Conservation (phyloP, 2,888 invertebrate genomes). For the Yponomeuta sedellus region DNA sequence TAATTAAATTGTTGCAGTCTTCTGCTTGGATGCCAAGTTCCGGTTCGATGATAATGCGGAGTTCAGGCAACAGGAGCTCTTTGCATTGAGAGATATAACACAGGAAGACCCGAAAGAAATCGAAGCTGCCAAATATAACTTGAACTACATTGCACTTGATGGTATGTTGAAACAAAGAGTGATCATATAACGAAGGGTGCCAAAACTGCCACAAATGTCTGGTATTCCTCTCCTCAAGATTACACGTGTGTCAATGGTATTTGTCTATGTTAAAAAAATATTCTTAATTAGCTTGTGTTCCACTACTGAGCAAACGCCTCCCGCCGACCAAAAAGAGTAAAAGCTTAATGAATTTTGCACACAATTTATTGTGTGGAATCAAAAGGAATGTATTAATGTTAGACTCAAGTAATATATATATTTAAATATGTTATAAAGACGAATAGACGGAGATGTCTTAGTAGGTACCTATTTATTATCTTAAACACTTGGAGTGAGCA, state of each 20-base stretch:
- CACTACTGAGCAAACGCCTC: neutral
- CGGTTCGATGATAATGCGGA: conserved; percentile 97
- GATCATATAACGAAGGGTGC: neutral
- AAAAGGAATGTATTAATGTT: too few relatives aligned
- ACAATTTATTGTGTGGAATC: too few relatives aligned
- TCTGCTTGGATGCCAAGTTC: conserved; percentile 96
- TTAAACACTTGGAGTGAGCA: too few relatives aligned
- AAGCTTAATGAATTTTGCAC: too few relatives aligned
- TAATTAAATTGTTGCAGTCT: conserved; percentile 76
- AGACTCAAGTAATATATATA: too few relatives aligned
- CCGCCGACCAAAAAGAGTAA: neutral
- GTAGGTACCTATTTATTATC: too few relatives aligned
- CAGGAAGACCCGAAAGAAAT: conserved; percentile 97
- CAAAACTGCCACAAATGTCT: neutral
- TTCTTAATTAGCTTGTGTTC: too few relatives aligned
- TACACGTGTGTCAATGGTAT: neutral
- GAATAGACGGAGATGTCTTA: too few relatives aligned
- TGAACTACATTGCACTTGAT: conserved; percentile 97
- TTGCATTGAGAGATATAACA: conserved; percentile 87
- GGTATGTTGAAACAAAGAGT: conserved; percentile 65
- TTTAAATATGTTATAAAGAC: too few relatives aligned
- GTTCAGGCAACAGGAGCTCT: conserved; percentile 93
- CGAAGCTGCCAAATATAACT: conserved; percentile 89
- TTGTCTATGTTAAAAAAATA: too few relatives aligned
- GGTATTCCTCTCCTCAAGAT: neutral